These are phyloP conservation scores for Phocides pigmalion DNA, from an alignment of 1,140 invertebrate species.

Conservation along the genomic window DNA sequence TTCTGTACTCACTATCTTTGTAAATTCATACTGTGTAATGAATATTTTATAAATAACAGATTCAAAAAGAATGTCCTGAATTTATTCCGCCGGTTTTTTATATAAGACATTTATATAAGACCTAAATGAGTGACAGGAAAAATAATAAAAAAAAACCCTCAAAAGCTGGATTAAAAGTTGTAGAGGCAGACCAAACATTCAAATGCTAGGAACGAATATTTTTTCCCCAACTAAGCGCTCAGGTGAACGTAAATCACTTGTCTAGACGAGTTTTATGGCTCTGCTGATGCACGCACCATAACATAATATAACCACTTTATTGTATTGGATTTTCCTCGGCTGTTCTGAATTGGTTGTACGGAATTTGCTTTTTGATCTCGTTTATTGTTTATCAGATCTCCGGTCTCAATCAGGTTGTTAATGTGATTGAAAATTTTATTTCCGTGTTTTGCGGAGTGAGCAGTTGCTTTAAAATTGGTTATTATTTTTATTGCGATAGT, in stretches of 20 bases:
- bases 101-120: neutral
- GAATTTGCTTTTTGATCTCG: conserved; percentile 46
- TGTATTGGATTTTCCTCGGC: conserved; percentile 54
- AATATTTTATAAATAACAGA: no score
- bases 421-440: conserved; percentile 35
- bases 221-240: conserved; percentile 47
- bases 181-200: conserved; percentile 31
- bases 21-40: no score
- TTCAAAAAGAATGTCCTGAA: neutral
- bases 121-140: neutral
- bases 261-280: conserved; percentile 74
- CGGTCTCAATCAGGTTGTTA: conserved; percentile 34
- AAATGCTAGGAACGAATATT: conserved; percentile 40
- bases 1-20: no score
- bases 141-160: neutral
- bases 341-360: conserved; percentile 51
- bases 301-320: conserved; percentile 62
- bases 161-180: neutral
- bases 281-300: conserved; percentile 65
- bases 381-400: conserved; percentile 44
- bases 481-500: conserved; percentile 17
- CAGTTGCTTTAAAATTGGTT: conserved; percentile 19
- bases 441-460: conserved; percentile 12
- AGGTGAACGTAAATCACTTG: conserved; percentile 76
- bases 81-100: neutral